Percentiles rank a stretch among this genome's conserved stretches.
Evolutionary conservation across 2,113 vertebrate species (phyloP).

Genomic region (Glaucomys volans): DNA sequence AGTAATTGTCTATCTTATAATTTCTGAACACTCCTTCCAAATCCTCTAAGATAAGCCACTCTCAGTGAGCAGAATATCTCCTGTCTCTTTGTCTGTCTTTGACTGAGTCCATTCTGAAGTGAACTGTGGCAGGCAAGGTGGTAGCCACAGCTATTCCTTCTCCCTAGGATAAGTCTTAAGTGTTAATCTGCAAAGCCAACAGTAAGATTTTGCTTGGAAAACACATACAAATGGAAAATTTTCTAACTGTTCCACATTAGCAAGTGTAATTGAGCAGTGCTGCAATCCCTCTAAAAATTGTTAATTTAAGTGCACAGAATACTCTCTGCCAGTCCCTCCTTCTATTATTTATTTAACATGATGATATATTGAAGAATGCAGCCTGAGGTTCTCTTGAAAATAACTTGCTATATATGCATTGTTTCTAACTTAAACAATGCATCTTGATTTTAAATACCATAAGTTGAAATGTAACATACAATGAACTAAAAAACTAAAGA

Average conservation of each 20-base stretch:
- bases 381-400: neutral
- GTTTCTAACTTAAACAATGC: neutral
- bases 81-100: neutral
- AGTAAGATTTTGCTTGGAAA: conserved; percentile 20
- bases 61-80: neutral
- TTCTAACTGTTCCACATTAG: conserved; percentile 18
- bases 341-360: neutral
- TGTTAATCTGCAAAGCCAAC: neutral
- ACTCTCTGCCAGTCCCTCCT: neutral
- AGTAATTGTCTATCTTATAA: neutral
- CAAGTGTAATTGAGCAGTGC: neutral
- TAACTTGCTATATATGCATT: neutral
- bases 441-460: conserved; percentile 6
- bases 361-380: neutral
- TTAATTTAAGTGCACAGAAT: neutral
- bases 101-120: neutral
- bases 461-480: conserved; percentile 1
- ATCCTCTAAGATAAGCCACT: neutral
- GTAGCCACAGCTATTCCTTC: neutral
- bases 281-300: neutral
- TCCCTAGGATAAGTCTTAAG: neutral
- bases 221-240: conserved; percentile 45
- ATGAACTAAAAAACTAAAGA: neutral
- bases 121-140: neutral
- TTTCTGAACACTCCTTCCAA: neutral